Conservation (phyloP, 1,140 invertebrate species). For the Drosophila insularis region DNA sequence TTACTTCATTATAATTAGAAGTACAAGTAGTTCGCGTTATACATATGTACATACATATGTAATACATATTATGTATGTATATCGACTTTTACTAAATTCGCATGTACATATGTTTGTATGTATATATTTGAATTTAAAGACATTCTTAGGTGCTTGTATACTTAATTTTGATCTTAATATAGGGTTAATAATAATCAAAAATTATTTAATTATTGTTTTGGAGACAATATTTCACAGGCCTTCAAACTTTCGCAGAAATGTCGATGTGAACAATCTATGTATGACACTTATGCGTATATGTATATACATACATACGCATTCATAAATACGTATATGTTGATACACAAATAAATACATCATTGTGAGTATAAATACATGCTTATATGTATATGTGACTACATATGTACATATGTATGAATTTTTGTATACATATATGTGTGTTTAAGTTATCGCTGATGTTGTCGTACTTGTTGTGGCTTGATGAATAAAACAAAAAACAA, state of each 20-base stretch:
- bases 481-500: conserved; percentile 57
- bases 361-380: background rate
- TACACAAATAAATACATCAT: conserved; percentile 8
- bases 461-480: conserved; percentile 41
- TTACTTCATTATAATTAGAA: too few species aligned
- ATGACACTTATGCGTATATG: background rate
- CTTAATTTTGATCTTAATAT: too few species aligned
- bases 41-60: too few species aligned
- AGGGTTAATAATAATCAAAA: background rate
- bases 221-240: background rate
- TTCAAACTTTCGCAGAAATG: background rate
- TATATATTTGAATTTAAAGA: too few species aligned
- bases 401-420: background rate
- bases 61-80: too few species aligned
- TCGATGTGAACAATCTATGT: background rate
- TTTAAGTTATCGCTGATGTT: conserved; percentile 44
- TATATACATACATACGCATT: conserved; percentile 16
- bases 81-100: too few species aligned
- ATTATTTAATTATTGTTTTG: background rate
- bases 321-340: too few species aligned
- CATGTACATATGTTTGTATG: too few species aligned
- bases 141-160: too few species aligned
- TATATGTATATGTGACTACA: conserved; percentile 6
- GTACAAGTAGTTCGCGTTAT: too few species aligned
- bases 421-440: background rate